Evolutionary conservation across 2,888 invertebrate genomes (phyloP).

Genomic region (Ctena decussata): DNA sequence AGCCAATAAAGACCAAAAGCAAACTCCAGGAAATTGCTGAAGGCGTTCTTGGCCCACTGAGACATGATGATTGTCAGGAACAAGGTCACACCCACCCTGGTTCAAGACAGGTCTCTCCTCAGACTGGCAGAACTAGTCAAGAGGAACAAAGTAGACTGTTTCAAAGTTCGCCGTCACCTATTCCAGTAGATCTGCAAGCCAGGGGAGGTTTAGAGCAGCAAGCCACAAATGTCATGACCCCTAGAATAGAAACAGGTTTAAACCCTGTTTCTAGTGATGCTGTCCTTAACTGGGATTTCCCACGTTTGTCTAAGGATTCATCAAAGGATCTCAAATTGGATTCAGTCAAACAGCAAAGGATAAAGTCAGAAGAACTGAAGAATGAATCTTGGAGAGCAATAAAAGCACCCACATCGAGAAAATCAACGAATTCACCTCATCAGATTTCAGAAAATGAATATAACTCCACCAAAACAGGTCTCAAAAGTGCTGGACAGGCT

Average conservation of each 20-base stretch:
- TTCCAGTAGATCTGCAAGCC: not conserved
- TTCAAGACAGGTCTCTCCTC: not conserved
- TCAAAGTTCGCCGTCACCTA: not conserved
- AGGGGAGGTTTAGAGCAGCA: not conserved
- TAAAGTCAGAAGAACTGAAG: not conserved
- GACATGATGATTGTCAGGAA: not conserved
- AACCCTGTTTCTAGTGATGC: not conserved
- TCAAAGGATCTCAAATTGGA: too few species aligned
- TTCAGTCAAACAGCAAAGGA: not conserved
- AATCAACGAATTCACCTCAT: not conserved
- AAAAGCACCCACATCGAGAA: not conserved
- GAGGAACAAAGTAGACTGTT: not conserved
- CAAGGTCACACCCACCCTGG: not conserved
- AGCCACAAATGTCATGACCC: not conserved
- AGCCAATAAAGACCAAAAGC: constrained; percentile 48
- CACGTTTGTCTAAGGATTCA: not conserved
- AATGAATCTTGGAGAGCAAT: constrained; percentile 2
- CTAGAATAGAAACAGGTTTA: not conserved
- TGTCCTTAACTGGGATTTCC: not conserved
- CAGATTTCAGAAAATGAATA: not conserved
- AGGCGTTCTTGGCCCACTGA: constrained; percentile 21
- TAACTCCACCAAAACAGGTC: not conserved
- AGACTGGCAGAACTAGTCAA: not conserved
- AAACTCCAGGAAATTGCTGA: constrained; percentile 54
- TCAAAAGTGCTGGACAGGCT: not conserved